These are phyloP conservation scores for Sminthopsis crassicaudata DNA, from an alignment of 2,113 vertebrate genomes.

Conservation along the genomic window DNA sequence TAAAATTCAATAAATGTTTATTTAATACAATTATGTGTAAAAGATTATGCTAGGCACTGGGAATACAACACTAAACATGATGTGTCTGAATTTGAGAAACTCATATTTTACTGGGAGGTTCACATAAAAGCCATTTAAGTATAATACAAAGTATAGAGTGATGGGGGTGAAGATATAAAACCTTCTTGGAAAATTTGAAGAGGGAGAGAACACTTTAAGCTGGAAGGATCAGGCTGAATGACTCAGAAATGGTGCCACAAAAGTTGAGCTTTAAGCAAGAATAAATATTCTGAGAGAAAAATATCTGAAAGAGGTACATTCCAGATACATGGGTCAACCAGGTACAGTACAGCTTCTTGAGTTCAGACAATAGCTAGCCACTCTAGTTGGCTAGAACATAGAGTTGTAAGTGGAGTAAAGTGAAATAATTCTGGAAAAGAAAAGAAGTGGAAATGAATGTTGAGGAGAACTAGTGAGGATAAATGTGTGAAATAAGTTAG, in stretches of 20 bases:
- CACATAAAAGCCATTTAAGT: neutral
- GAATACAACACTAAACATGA: neutral
- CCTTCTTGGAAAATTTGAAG: neutral
- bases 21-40: neutral
- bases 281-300: neutral
- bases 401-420: neutral
- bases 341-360: neutral
- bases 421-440: neutral
- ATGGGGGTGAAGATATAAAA: neutral
- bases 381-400: neutral
- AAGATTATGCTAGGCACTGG: neutral
- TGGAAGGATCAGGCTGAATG: neutral
- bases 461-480: neutral
- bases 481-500: neutral
- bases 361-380: neutral
- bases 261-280: neutral
- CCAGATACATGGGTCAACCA: neutral
- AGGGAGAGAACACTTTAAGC: neutral
- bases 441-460: neutral
- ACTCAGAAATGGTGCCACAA: neutral
- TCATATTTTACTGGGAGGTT: neutral
- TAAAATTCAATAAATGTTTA: neutral
- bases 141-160: neutral
- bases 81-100: neutral
- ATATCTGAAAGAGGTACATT: neutral